Base-by-base conservation (phyloP, 1,140 invertebrate genomes). In the Monomorium pharaonis region DNA sequence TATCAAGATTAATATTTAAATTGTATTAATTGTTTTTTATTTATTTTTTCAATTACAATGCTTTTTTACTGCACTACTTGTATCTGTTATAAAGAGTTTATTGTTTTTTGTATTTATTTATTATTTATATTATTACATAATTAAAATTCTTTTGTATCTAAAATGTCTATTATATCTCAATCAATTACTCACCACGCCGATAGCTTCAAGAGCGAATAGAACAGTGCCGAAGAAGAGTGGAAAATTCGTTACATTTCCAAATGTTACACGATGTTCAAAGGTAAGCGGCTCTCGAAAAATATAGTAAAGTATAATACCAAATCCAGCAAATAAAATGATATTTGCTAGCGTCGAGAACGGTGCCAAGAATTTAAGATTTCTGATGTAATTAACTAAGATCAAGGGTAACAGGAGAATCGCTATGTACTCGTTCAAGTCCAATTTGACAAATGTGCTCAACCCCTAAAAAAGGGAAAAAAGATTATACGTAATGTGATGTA, bases 121-220 rank as follows among this genome's bases (percentile, higher is more conserved):
- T 60, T n/a, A 60, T 75, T 42, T n/a, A 21, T 42, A 18, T 10
- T 4, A 37, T 2, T 72, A 49, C 18, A 12, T 10, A 63, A 33
- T 33, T 21, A 21, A 21, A 12, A 14, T 2, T 27, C 24, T 14
- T 60, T 51, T 47, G 18, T 47, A 21, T 18, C 3, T 14, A 7
- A 44, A 62, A 77, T 56, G 3, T 16, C 0, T 1, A 70, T 37
- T 54, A 9, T 33, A 2, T 70, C 42, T 76, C 12, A 9, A 21
- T n/a, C 6, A 3, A 47, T 5, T 81, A 89, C 88, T 91, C 44
- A 91, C 90, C 74, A 91, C 90, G 10, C 90, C 97, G 81, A 98
- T 98, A n/a, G 97, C 97, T 95, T 98, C 97, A 85, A 98, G 96
- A 1, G 97, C 97, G 92, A 97, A 98, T 2, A 98, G 94, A 0